phyloP scores from a whole-genome alignment of 2,113 vertebrate genomes.

The Nycticorax nycticorax region DNA sequence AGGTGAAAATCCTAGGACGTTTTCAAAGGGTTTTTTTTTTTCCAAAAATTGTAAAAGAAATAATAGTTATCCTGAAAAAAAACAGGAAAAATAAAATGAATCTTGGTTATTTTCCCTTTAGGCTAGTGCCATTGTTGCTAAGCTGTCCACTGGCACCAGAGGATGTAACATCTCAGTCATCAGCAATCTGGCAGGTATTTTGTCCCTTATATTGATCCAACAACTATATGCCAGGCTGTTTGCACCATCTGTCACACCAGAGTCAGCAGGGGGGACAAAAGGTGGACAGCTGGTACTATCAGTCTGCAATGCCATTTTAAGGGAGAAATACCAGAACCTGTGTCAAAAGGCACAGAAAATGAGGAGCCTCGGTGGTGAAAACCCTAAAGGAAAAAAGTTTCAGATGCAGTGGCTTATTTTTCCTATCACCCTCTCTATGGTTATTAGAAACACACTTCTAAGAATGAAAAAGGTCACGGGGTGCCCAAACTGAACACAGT shows the following conservation, averaged over 20 bases:
- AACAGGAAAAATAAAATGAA: not conserved
- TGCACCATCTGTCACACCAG: slow-evolving; percentile 65
- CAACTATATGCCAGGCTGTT: slow-evolving; percentile 50
- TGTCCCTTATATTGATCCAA: slow-evolving; percentile 59
- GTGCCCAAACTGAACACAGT: not conserved
- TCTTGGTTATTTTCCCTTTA: slow-evolving; percentile 26
- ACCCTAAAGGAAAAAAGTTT: not conserved
- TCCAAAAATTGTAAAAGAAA: not conserved
- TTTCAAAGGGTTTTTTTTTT: not conserved
- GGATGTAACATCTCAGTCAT: slow-evolving; percentile 54
- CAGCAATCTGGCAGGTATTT: slow-evolving; percentile 66
- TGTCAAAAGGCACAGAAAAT: slow-evolving; percentile 30
- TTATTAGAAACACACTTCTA: not conserved
- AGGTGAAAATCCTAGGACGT: not conserved
- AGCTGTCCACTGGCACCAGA: not conserved
- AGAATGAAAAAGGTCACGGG: not conserved
- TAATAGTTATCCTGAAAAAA: not conserved
- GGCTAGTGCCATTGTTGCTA: slow-evolving; percentile 10
- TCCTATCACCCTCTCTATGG: not conserved
- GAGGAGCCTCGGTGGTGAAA: not conserved
- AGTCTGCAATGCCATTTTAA: slow-evolving; percentile 50
- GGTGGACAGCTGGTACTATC: slow-evolving; percentile 68
- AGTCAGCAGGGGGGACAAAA: slow-evolving; percentile 43
- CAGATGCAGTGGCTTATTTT: not conserved
- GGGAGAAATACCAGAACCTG: slow-evolving; percentile 37